Evolutionary conservation across 2,888 invertebrate genomes (phyloP).

Genomic region (Brenthis ino): DNA sequence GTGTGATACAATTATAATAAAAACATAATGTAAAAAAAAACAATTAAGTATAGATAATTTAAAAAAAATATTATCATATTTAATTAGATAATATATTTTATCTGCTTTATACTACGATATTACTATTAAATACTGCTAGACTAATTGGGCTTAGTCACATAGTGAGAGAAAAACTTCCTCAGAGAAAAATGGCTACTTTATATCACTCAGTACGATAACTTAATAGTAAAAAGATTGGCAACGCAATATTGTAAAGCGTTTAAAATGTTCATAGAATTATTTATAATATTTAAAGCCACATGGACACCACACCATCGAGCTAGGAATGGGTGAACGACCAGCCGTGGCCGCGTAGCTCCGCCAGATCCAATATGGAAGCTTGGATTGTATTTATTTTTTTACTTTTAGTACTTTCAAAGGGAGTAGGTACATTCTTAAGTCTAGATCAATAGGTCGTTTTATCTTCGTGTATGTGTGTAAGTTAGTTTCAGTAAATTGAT

Average conservation of each 20-base stretch:
- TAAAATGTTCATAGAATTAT: neutral
- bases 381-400: slow-evolving; percentile 35
- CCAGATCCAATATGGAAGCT: slow-evolving; percentile 44
- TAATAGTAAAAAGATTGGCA: neutral
- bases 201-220: no score
- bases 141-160: no score
- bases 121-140: no score
- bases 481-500: neutral
- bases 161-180: no score
- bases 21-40: no score
- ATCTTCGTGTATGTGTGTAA: neutral
- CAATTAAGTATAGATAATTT: no score
- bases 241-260: neutral
- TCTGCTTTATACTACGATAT: no score
- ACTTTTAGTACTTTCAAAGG: slow-evolving; percentile 22
- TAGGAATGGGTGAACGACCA: slow-evolving; percentile 65
- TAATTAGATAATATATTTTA: no score
- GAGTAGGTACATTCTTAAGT: slow-evolving; percentile 13
- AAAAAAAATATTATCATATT: no score
- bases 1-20: no score
- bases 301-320: slow-evolving; percentile 39
- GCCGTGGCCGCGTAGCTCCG: slow-evolving; percentile 58
- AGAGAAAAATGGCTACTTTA: no score
- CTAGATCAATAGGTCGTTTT: slow-evolving; percentile 33
- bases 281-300: slow-evolving; percentile 11